Conservation (phyloP, 1,140 invertebrate genomes). For the Drosophila ficusphila region DNA sequence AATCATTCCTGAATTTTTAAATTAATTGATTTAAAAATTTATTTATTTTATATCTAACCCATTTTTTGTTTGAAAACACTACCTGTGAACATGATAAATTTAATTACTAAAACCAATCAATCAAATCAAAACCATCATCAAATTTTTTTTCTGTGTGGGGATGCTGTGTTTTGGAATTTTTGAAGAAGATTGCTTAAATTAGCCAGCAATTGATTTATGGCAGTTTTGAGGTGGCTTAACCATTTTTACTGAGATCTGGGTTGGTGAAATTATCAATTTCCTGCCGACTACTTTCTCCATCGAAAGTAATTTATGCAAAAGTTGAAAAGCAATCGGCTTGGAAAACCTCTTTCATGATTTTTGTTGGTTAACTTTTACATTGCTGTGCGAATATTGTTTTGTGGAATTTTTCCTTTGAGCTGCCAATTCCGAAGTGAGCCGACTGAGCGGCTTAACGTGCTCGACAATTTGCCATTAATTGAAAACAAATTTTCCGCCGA, state of each 20-base stretch:
- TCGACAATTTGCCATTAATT: conserved; percentile 81
- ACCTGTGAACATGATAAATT: too few species aligned
- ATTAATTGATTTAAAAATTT: too few species aligned
- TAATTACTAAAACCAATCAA: too few species aligned
- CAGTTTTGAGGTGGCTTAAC: conserved; percentile 9
- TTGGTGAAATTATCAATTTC: conserved; percentile 13
- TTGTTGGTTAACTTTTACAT: background rate
- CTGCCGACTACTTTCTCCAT: background rate
- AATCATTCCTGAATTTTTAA: too few species aligned
- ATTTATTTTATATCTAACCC: too few species aligned
- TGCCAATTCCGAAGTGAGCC: conserved; percentile 2
- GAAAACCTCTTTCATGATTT: background rate
- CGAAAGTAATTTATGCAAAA: background rate
- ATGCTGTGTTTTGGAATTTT: background rate
- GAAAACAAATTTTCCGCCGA: conserved; percentile 77
- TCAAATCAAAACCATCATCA: too few species aligned
- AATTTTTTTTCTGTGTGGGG: too few species aligned
- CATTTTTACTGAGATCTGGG: background rate
- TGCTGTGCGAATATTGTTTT: background rate
- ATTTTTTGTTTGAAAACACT: too few species aligned
- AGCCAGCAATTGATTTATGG: conserved; percentile 33
- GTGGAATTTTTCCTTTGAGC: conserved; percentile 28
- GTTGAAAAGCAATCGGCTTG: background rate
- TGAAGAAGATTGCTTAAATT: conserved; percentile 5
- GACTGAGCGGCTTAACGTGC: conserved; percentile 55